Percentiles rank a stretch among this genome's conserved stretches.
phyloP scores from a whole-genome alignment of 2,113 vertebrate genomes.

The Pluvianellus socialis region DNA sequence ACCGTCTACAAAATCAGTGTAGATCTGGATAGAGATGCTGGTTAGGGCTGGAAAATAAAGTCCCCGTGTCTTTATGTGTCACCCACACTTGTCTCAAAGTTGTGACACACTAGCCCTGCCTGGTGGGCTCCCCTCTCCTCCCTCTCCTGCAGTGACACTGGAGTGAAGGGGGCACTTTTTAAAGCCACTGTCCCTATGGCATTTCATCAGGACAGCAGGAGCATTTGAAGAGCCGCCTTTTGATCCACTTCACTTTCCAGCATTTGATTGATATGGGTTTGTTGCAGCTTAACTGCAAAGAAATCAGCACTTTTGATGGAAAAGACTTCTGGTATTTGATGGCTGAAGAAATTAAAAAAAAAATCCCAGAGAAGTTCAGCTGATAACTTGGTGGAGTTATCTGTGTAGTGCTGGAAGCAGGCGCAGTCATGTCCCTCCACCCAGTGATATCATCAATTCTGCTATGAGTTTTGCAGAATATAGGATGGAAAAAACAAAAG shows the following conservation, averaged over 20 bases:
- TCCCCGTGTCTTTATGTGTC: rapidly evolving
- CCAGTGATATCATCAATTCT: neutral
- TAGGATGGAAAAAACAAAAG: conserved; percentile 16
- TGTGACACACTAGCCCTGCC: neutral
- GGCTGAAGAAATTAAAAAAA: neutral
- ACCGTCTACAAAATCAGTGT: neutral
- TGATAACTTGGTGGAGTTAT: neutral
- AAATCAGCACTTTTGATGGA: neutral
- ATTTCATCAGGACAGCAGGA: neutral
- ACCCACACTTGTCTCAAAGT: neutral
- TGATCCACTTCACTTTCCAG: neutral
- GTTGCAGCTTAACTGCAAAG: neutral
- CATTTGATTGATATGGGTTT: neutral
- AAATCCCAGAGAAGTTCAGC: neutral
- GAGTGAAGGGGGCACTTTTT: neutral
- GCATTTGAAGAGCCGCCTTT: neutral
- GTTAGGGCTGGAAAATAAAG: neutral
- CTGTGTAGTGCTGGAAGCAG: neutral
- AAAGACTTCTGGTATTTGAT: neutral
- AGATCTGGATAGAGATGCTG: neutral
- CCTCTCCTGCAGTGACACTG: neutral
- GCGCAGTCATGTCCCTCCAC: neutral
- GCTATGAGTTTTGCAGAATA: conserved; percentile 43
- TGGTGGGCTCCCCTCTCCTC: neutral
- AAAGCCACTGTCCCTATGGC: neutral